A percentile compares a stretch with the other conserved stretches of the same genome.
phyloP scores from a whole-genome alignment of 2,113 vertebrate species.

The Gymnogyps californianus region DNA sequence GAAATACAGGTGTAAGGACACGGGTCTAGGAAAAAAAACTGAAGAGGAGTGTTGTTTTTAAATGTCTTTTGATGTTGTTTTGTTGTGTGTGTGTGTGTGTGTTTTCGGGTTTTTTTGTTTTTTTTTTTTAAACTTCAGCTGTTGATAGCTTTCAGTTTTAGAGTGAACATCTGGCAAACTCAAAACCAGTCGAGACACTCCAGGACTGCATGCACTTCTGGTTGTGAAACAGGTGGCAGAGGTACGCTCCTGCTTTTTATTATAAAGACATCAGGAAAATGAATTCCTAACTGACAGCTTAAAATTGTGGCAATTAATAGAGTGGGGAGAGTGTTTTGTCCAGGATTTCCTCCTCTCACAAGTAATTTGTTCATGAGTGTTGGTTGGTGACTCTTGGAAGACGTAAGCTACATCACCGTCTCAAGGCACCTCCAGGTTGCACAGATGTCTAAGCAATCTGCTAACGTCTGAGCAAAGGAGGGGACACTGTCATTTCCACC shows the following conservation, averaged over 20 bases:
- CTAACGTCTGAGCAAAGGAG: not conserved
- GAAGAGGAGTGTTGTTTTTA: not conserved
- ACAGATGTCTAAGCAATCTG: not conserved
- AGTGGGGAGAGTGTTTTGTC: not conserved
- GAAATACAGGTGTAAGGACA: not conserved
- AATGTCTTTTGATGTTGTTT: not conserved
- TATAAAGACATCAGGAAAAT: not conserved
- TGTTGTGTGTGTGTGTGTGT: not conserved
- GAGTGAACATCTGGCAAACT: not conserved
- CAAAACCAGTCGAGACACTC: not conserved
- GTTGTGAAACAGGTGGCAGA: not conserved
- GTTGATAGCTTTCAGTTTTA: constrained; percentile 24
- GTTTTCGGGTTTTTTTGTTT: not conserved
- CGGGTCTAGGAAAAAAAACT: not conserved
- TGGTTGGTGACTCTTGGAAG: not conserved
- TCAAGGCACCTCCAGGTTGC: not conserved
- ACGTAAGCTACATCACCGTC: not conserved
- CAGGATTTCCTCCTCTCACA: not conserved
- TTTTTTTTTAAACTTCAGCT: not conserved
- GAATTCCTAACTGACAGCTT: not conserved
- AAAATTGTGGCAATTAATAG: not conserved
- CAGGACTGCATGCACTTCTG: not conserved
- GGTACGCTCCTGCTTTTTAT: not conserved
- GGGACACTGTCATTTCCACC: not conserved
- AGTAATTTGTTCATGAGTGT: not conserved